Base-by-base conservation (phyloP, 2,888 invertebrate species). In the Orthonevra nobilis region DNA sequence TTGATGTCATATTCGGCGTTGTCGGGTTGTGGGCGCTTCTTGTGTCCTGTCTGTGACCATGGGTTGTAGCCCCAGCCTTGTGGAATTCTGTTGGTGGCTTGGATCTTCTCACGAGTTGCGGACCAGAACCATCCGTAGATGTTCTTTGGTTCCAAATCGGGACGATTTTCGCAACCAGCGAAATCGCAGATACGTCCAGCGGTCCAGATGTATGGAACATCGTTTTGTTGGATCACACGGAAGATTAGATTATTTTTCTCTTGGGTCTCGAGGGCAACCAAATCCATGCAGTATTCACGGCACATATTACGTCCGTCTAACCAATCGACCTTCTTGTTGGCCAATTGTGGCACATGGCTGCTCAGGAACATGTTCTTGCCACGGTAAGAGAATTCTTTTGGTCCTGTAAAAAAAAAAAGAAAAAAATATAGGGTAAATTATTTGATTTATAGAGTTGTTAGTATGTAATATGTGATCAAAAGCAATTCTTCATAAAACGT, bases 61-160 rank as follows among this genome's bases (percentile, higher is more conserved):
- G 96, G 95, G 89, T 95, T 96, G 92, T 95, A 96, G 83, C 92
- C 92, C 89, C 89, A 89, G 10, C 89, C 88, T 79, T 86, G 86
- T 83, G 89, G 89, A 83, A 87, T 92, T 89, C 92, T 91, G 90
- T 94, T 95, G 84, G 96, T 96, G 38, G 96, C 94, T 38, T 94
- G 89, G 89, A 96, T 92, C 91, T 96, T 96, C 89, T 94, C 95
- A 73, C 96, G 92, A 85, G 95, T 95, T 44, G 95, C 95, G 12
- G 96, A 96, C 96, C 96, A 97, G 92, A 96, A 96, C 96, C 96
- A 97, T 40, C 96, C 96, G 85, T 93, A 93, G 81, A 96, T 85
- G 85, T 92, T 92, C 89, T 96, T 96, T 81, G 96, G 96, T 87
- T 96, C 96, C 82, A 96, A 91, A 86, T 96, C 96, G 73, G 92